Conservation (phyloP, 2,888 invertebrate species). For the Drosophila subsilvestris region DNA sequence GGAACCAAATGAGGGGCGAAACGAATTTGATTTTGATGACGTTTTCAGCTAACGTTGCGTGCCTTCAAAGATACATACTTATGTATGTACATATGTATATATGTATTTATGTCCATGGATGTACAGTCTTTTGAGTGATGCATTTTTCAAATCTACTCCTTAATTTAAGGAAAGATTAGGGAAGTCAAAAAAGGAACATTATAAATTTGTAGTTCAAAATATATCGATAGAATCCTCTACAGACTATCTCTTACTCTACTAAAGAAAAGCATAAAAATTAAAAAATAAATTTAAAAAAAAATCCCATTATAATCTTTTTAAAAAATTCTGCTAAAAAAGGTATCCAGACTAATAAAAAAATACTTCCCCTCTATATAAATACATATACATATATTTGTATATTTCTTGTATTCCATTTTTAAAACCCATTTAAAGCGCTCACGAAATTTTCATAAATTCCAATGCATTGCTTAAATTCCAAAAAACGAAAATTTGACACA, state of each 20-base stretch:
- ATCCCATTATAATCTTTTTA: too few relatives aligned
- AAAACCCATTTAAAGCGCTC: not conserved
- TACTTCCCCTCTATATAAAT: too few relatives aligned
- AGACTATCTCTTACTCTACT: too few relatives aligned
- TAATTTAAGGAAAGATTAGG: not conserved
- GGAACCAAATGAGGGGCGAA: constrained; percentile 48
- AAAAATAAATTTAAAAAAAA: too few relatives aligned
- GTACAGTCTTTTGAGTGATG: not conserved
- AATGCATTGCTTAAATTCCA: constrained; percentile 17
- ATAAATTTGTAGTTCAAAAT: too few relatives aligned
- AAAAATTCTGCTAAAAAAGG: too few relatives aligned
- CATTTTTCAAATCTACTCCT: not conserved
- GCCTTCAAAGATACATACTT: constrained; percentile 24
- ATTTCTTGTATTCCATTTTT: not conserved
- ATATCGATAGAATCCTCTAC: too few relatives aligned
- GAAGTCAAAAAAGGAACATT: not conserved
- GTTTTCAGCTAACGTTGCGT: constrained; percentile 51
- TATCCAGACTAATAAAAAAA: too few relatives aligned
- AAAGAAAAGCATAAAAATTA: too few relatives aligned
- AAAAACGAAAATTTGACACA: constrained; percentile 1
- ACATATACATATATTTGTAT: too few relatives aligned
- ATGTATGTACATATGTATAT: too few relatives aligned
- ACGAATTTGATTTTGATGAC: constrained; percentile 60
- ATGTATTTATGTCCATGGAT: too few relatives aligned
- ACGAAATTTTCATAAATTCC: constrained; percentile 10